Percentiles rank a stretch among this genome's conserved stretches.
phyloP scores from a whole-genome alignment of 2,888 invertebrate genomes.

The Agonopterix alstromeriana region DNA sequence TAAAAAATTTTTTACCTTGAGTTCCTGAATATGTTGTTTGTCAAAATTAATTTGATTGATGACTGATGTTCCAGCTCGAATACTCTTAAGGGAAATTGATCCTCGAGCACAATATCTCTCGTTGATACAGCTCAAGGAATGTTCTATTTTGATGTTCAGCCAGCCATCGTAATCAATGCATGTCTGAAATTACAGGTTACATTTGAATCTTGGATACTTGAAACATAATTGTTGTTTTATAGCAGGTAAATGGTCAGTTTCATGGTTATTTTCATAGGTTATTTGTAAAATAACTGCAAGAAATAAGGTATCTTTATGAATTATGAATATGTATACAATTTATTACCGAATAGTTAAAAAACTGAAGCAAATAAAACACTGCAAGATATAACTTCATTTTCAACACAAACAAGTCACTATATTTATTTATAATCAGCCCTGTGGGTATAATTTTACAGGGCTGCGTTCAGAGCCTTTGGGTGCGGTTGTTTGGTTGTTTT shows the following conservation, averaged over 20 bases:
- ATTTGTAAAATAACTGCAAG: too few species aligned
- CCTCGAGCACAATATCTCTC: constrained; percentile 80
- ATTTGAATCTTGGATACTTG: too few species aligned
- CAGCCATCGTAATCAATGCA: constrained; percentile 85
- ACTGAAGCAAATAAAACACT: constrained; percentile 12
- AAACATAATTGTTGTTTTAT: too few species aligned
- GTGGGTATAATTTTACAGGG: too few species aligned
- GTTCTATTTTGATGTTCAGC: constrained; percentile 82
- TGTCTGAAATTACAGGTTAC: constrained; percentile 30
- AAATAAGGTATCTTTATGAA: too few species aligned
- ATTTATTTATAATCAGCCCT: background rate
- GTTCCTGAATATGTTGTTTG: constrained; percentile 68
- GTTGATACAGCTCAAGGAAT: constrained; percentile 77
- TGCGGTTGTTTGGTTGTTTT: too few species aligned
- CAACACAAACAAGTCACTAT: background rate
- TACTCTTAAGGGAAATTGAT: constrained; percentile 82
- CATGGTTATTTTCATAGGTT: too few species aligned
- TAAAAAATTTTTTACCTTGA: constrained; percentile 69
- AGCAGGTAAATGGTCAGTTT: too few species aligned
- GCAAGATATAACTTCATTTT: constrained; percentile 3
- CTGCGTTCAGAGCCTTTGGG: too few species aligned
- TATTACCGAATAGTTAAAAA: constrained; percentile 28
- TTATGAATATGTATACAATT: background rate
- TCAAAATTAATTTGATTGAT: constrained; percentile 79
- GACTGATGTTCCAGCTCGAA: constrained; percentile 79